These are phyloP conservation scores for Hydrophis major DNA, from an alignment of 2,797 vertebrate species.

Conservation along the genomic window DNA sequence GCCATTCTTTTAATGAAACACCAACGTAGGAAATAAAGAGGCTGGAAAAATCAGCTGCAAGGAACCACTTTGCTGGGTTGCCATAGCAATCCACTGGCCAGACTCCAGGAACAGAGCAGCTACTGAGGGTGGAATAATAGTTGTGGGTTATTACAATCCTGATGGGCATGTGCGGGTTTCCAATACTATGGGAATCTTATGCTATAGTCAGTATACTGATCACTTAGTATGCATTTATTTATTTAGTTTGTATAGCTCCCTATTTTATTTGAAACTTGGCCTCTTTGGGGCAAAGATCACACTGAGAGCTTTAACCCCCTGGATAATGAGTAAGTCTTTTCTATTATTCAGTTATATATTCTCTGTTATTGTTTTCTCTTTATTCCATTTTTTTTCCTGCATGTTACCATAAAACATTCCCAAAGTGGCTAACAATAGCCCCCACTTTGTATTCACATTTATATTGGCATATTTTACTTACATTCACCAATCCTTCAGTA, in stretches of 20 bases:
- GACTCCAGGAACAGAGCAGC: conserved; percentile 21
- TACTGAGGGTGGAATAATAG: not conserved
- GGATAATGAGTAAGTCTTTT: not conserved
- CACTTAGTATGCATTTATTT: not conserved
- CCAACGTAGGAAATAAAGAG: not conserved
- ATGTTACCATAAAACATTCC: not conserved
- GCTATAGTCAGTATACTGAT: not conserved
- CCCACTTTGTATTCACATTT: not conserved
- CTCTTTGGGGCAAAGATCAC: not conserved
- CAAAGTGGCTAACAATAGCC: not conserved
- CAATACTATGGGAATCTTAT: not conserved
- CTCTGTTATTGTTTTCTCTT: not conserved
- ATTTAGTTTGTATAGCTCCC: not conserved
- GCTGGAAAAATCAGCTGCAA: not conserved
- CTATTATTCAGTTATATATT: not conserved
- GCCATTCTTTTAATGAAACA: not conserved
- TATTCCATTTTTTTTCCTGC: not conserved
- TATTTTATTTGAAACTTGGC: not conserved
- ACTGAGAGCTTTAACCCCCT: not conserved
- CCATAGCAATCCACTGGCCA: conserved; percentile 23
- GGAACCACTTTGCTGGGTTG: conserved; percentile 3
- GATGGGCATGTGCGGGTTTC: not conserved
- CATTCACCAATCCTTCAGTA: not conserved
- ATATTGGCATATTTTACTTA: not conserved
- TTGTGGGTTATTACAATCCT: not conserved